phyloP scores from a whole-genome alignment of 2,888 invertebrate genomes.

The Patella pellucida region DNA sequence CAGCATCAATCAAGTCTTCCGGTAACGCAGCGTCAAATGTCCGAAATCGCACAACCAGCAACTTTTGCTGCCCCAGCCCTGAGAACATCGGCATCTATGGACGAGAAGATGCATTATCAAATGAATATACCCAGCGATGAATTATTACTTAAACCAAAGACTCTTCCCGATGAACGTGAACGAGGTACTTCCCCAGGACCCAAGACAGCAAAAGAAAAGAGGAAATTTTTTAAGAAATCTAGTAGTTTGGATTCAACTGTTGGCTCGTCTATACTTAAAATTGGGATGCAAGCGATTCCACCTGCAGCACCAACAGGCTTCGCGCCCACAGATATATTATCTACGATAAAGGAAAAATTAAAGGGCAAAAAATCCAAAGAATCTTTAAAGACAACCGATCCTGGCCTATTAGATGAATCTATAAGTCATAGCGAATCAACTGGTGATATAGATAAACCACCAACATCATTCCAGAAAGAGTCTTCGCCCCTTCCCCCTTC shows the following conservation, averaged over 20 bases:
- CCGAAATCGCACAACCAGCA: not conserved
- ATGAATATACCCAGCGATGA: not conserved
- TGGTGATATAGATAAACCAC: not conserved
- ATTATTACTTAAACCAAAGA: not conserved
- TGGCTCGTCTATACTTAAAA: conserved; percentile 43
- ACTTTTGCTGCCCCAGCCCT: conserved; percentile 17
- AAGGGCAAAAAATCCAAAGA: conserved; percentile 14
- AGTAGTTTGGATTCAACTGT: conserved; percentile 51
- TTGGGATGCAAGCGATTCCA: conserved; percentile 42
- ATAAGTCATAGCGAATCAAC: not conserved
- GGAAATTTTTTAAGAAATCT: conserved; percentile 45
- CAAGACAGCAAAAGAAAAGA: conserved; percentile 44
- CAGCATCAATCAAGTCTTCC: conserved; percentile 29
- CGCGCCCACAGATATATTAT: conserved; percentile 45
- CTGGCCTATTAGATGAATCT: not conserved
- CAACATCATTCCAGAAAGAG: not conserved
- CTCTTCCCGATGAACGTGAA: conserved; percentile 30
- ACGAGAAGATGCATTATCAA: conserved; percentile 37
- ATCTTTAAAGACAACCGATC: not conserved
- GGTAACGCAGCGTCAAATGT: not conserved
- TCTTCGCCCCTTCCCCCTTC: conserved; percentile 23
- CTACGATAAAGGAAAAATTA: not conserved
- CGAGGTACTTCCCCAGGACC: conserved; percentile 21
- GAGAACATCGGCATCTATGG: conserved; percentile 38
- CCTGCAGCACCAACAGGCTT: conserved; percentile 50